Base-by-base conservation (phyloP, 2,888 invertebrate species). In the Tridacna gigas region DNA sequence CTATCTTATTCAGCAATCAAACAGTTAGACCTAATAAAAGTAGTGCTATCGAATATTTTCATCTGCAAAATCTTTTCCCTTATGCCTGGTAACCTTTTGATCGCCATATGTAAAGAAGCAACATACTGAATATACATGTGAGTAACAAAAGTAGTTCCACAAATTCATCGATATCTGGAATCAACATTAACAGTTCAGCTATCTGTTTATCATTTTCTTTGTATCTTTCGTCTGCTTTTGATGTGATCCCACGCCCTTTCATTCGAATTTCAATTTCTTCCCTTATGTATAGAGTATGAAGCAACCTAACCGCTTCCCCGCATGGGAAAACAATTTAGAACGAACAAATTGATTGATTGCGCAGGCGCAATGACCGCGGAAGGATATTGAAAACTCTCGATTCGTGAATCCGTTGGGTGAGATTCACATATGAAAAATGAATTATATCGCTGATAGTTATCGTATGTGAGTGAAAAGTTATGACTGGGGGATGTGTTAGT, bases 401-500 rank as follows among this genome's bases (percentile, higher is more conserved):
- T 71, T 71, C 71, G 71, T 45, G 47, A 71, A 71, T 71, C 71
- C 71, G 22, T 47, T 71, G 71, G 51, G 71, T 51, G 71, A 71
- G 71, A 71, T 71, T 71, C 71, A 71, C 71, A 71, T 71, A 71
- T 71, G 71, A 71, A 71, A 71, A 71, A 71, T 71, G 26, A 71
- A 71, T 71, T 71, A 71, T 71, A 51, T 22, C 51, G 61, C 80
- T 83, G 87, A 87, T 87, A 81, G 77, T 77, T 78, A 87, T 87
- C 87, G 81, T 84, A 83, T 85, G 82, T 45, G 78, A 75, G 81
- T 78, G 74, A 79, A 75, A 80, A 82, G 78, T 80, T 83, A 82
- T 80, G 86, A 80, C 66, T 82, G 45, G 75, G 67, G 60, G 82
- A 86, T 80, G 86, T 86, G 86, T 86, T 86, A 86, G 80, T 82